phyloP scores from a whole-genome alignment of 2,797 vertebrate genomes.

The Lacerta agilis region DNA sequence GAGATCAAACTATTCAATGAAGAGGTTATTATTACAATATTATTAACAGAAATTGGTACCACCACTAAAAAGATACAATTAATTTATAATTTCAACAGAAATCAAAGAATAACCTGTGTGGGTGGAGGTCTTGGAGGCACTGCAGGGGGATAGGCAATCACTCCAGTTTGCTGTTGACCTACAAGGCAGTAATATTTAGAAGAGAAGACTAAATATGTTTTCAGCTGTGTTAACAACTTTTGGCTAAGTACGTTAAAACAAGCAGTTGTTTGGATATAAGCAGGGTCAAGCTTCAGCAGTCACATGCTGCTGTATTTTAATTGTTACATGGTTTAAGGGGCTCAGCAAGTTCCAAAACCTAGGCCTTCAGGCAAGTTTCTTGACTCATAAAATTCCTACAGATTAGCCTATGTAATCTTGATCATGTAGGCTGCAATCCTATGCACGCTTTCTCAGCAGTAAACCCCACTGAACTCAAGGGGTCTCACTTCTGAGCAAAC shows the following conservation, averaged over 20 bases:
- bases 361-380: too few relatives aligned
- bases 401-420: not conserved
- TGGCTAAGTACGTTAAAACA: not conserved
- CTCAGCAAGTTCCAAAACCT: not conserved
- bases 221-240: not conserved
- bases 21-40: too few relatives aligned
- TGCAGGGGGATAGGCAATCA: slow-evolving; percentile 92
- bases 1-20: too few relatives aligned
- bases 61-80: not conserved
- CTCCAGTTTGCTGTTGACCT: slow-evolving; percentile 87
- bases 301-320: not conserved
- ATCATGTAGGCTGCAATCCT: not conserved
- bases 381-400: not conserved
- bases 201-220: not conserved
- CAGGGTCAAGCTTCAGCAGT: not conserved
- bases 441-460: not conserved
- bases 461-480: not conserved
- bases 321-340: not conserved
- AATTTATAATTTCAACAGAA: not conserved
- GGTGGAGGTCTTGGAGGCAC: slow-evolving; percentile 96
- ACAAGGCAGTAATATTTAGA: slow-evolving; percentile 40
- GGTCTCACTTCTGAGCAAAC: not conserved
- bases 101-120: slow-evolving; percentile 84
- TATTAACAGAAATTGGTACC: too few relatives aligned
- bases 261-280: not conserved